These are phyloP conservation scores for Heliconius ismenius DNA, from an alignment of 2,888 invertebrate genomes.

Conservation along the genomic window DNA sequence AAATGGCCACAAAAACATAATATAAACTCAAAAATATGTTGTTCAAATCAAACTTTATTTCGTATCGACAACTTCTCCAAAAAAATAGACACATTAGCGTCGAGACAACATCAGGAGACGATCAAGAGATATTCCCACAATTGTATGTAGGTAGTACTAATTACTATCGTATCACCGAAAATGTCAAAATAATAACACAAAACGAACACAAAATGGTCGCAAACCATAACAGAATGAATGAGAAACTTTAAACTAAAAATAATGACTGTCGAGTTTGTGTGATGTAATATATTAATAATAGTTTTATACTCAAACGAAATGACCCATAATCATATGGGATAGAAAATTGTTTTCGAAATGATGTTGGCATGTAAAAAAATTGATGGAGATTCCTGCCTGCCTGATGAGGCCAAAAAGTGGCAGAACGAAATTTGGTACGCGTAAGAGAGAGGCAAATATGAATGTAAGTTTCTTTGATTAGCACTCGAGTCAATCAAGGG, in stretches of 20 bases:
- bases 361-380: constrained; percentile 65
- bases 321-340: constrained; percentile 78
- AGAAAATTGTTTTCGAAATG: constrained; percentile 79
- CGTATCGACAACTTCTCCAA: constrained; percentile 14
- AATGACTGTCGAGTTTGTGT: constrained; percentile 56
- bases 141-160: constrained; percentile 35
- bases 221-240: constrained; percentile 44
- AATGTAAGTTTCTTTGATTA: constrained; percentile 70
- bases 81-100: constrained; percentile 19
- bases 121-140: constrained; percentile 29
- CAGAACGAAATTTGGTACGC: constrained; percentile 61
- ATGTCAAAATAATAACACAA: constrained; percentile 49
- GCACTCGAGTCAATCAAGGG: constrained; percentile 49
- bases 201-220: constrained; percentile 49
- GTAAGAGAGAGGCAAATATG: constrained; percentile 52
- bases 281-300: constrained; percentile 77
- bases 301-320: constrained; percentile 73
- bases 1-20: constrained; percentile 6
- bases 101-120: constrained; percentile 17
- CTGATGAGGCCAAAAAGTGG: constrained; percentile 74
- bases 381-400: constrained; percentile 63
- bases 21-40: neutral
- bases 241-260: constrained; percentile 55
- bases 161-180: constrained; percentile 44
- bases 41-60: constrained; percentile 1